Percentiles rank a stretch among this genome's conserved stretches.
Evolutionary conservation across 2,888 invertebrate genomes (phyloP).

Genomic region (Philhelius pedissequus): DNA sequence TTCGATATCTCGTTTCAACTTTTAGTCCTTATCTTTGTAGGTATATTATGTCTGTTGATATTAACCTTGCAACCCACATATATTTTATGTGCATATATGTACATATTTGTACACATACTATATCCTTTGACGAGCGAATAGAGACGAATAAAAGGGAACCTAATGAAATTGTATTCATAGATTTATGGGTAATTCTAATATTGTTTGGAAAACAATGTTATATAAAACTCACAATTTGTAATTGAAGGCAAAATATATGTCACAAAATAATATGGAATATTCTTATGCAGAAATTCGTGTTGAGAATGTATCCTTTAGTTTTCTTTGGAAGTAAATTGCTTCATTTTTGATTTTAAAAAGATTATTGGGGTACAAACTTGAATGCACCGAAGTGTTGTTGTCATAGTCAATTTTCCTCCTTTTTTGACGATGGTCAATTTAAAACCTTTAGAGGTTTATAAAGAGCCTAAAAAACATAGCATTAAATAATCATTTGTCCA

Average conservation of each 20-base stretch:
- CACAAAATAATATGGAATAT: not conserved
- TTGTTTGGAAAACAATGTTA: slow-evolving; percentile 59
- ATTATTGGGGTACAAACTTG: too few relatives aligned
- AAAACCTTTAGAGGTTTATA: too few relatives aligned
- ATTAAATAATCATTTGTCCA: too few relatives aligned
- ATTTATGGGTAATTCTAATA: slow-evolving; percentile 67
- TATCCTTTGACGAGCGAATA: not conserved
- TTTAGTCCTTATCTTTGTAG: slow-evolving; percentile 26
- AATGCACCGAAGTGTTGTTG: too few relatives aligned
- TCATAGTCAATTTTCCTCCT: too few relatives aligned
- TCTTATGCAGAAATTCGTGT: slow-evolving; percentile 26
- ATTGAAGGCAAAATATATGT: not conserved
- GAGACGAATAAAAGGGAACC: not conserved
- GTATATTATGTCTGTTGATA: not conserved
- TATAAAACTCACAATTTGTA: not conserved
- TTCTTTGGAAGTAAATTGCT: not conserved
- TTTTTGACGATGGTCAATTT: too few relatives aligned
- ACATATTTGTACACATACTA: slow-evolving; percentile 22
- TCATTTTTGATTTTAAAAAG: slow-evolving; percentile 7
- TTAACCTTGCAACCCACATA: not conserved
- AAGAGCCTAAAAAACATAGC: too few relatives aligned
- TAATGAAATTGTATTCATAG: slow-evolving; percentile 64
- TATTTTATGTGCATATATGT: not conserved
- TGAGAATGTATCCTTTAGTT: slow-evolving; percentile 43
- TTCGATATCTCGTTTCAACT: slow-evolving; percentile 53